phyloP scores from a whole-genome alignment of 2,113 vertebrate genomes.

The Centropristis striata region DNA sequence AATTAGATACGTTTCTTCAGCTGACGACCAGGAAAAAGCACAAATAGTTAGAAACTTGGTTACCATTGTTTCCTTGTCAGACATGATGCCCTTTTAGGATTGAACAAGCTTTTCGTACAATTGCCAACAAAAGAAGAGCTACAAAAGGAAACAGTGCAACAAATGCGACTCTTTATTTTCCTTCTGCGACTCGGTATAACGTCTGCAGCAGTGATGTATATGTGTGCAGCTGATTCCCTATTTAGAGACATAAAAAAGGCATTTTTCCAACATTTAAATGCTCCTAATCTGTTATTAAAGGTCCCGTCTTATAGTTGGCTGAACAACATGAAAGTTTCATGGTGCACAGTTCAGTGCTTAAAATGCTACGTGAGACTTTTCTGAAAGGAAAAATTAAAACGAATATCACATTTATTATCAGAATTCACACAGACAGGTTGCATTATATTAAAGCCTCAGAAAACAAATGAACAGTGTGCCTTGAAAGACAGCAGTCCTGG shows the following conservation, averaged over 20 bases:
- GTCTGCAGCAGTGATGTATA: background rate
- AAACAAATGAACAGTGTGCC: slow-evolving; percentile 32
- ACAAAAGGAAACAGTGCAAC: background rate
- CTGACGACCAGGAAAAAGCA: background rate
- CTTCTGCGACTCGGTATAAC: background rate
- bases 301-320: slow-evolving; percentile 10
- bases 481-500: background rate
- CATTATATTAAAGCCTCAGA: background rate
- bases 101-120: background rate
- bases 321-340: slow-evolving; percentile 15
- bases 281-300: slow-evolving; percentile 30
- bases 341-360: slow-evolving; percentile 13
- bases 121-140: background rate
- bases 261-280: slow-evolving; percentile 5
- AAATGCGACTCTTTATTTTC: background rate
- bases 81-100: background rate
- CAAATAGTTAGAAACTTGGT: background rate
- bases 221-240: background rate
- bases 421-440: background rate
- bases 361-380: background rate
- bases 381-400: slow-evolving; percentile 10
- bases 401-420: background rate
- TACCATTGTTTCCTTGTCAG: background rate
- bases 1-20: background rate
- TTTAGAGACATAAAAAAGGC: background rate